Evolutionary conservation across 2,113 vertebrate species (phyloP), one percentile per base, ranked within the genome.

Genomic region (Catharus bicknelli): DNA sequence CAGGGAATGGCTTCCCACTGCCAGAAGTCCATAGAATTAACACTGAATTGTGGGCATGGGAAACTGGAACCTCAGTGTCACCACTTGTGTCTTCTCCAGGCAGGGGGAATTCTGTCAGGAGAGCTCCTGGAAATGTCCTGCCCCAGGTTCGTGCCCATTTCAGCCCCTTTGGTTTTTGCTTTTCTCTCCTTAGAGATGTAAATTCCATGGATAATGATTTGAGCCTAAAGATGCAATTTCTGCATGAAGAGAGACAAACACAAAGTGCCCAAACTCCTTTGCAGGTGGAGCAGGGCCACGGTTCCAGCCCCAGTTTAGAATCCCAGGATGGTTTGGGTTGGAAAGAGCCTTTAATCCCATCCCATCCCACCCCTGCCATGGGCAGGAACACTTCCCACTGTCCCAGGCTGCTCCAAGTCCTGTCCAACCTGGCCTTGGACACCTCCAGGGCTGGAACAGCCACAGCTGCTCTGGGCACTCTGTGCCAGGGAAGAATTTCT

Each of bases 351-450:
- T 43, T 57, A 72, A 64, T 7, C 9, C 6, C 21, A 64, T 34
- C 59, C 19, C 6, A 16, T 25, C 11, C 9, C 66, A 36, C 4
- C 5, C 25, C 42, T 50, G 5, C 9, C 40, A 25, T 1, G 5
- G 10, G 3, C 11, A 72, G 21, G 42, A 66, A 32, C 50, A 32
- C 1, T 5, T 72, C 13, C 50, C 42, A 5, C 16, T 0, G 1
- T 1, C 26, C 75, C 43, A 57, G 34, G 11, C 0, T 32, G 42
- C 34, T 64, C 50, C 66, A 42, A 79, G 13, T 13, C 30, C 16
- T 0, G 0, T 48, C 66, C 66, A 64, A 0, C 17, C 57, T 22
- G 42, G 9, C 17, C 21, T 22, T 43, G 67, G 43, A 1, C 42
- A 43, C 36, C 50, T 1, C 42, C 70, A 66, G 43, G 36, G 34